phyloP scores from a whole-genome alignment of 2,888 invertebrate species.

The Lumbricus terrestris region DNA sequence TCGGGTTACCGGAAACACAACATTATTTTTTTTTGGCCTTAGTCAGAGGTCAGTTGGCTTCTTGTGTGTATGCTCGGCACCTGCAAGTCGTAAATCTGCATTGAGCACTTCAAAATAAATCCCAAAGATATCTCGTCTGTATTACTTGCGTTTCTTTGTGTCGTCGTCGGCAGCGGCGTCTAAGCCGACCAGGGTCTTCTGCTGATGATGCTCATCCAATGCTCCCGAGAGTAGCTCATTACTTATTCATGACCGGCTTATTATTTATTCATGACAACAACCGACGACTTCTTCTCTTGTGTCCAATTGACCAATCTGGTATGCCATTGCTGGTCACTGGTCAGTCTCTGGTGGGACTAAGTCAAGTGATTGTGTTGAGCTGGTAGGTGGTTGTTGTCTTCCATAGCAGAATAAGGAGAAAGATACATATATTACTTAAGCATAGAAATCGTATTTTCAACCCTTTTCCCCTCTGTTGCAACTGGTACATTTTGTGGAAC shows the following conservation, averaged over 20 bases:
- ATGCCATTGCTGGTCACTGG: neutral
- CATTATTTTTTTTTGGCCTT: too few relatives aligned
- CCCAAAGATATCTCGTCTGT: neutral
- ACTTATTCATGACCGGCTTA: neutral
- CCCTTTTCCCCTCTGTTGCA: too few relatives aligned
- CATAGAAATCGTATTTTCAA: too few relatives aligned
- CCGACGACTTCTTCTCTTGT: neutral
- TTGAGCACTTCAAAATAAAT: neutral
- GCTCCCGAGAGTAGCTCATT: neutral
- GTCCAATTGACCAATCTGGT: neutral
- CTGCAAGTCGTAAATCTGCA: neutral
- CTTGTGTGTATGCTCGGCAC: neutral
- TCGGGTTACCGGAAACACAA: too few relatives aligned
- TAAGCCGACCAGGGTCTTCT: too few relatives aligned
- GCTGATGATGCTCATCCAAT: neutral
- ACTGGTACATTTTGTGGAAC: too few relatives aligned
- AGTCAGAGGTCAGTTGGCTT: neutral
- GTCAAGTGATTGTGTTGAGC: neutral
- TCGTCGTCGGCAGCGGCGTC: neutral
- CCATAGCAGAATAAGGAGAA: too few relatives aligned
- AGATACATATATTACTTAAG: too few relatives aligned
- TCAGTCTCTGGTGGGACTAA: neutral
- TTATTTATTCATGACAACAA: slow-evolving; percentile 13
- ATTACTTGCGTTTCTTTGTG: neutral
- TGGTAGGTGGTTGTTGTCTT: neutral